Evolutionary conservation across 2,888 invertebrate genomes (phyloP), one percentile per base, ranked within the genome.

Genomic region (Drosophila neonasuta): DNA sequence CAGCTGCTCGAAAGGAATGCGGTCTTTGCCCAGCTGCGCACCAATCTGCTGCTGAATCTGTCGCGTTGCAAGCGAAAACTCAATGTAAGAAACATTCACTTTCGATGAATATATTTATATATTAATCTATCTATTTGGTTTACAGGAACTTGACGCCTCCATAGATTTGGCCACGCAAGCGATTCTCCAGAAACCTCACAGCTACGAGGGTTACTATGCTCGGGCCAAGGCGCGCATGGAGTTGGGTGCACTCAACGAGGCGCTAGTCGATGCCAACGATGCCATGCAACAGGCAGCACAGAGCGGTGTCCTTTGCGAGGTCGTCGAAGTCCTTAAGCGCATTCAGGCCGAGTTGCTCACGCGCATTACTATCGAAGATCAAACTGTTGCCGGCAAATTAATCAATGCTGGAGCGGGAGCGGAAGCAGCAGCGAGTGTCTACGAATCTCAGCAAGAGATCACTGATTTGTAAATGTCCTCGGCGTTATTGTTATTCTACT

Each of bases 11-110:
- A 95, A 68, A 94, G 95, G 73, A 92, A 93, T 49, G 93, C 94
- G 3, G 94, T 96, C 0, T 98, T 98, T 90, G 93, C 95, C 54
- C 97, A 97, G 88, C 92, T 98, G 55, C 95, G 95, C 87, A 95
- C 97, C 11, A 97, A 97, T 90, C 94, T 99, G 87, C 92, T 97
- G 87, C 93, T 99, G 45, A 98, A 98, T 90, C 93, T 97, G 81
- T 97, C 98, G 13, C 92, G 98, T 65, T 98, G 98, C 92, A 97
- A 97, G 91, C 93, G 98, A 90, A 98, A 98, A 92, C 93, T 97
- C 90, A 96, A 96, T 90, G 98, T 98, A 91, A 95, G 96, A 81
- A 4, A 0, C 13, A n/a, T 0, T 2, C 9, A 3, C 20, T 0
- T 20, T 20, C 1, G 2, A 20, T 10, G 24, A 9, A 1, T 13